Evolutionary conservation across 2,113 vertebrate species (phyloP).

Genomic region (Raja brachyura): DNA sequence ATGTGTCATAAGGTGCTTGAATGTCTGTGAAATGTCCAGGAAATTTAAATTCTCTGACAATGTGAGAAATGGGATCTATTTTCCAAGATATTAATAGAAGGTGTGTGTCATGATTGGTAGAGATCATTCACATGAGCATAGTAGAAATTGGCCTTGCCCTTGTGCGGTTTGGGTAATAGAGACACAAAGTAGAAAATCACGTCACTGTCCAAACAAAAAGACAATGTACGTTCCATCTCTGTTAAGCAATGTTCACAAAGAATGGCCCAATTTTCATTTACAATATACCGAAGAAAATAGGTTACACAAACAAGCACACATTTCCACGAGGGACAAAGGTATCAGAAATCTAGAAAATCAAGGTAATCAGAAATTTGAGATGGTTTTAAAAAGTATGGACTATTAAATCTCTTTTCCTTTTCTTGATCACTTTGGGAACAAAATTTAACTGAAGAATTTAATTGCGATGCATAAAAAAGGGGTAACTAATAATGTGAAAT

Average conservation of each 20-base stretch:
- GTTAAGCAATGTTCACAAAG: neutral
- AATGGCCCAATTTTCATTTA: conserved; percentile 9
- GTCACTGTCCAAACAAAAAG: neutral
- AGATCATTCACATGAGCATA: neutral
- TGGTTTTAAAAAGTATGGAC: neutral
- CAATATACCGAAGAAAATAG: conserved; percentile 8
- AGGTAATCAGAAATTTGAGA: conserved; percentile 25
- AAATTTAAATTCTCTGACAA: neutral
- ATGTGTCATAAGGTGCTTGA: neutral
- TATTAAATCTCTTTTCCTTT: conserved; percentile 12
- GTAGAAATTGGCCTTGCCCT: neutral
- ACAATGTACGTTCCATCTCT: neutral
- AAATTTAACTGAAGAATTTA: neutral
- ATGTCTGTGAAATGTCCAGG: neutral
- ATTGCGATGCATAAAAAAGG: neutral
- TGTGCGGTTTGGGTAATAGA: neutral
- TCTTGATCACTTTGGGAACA: neutral
- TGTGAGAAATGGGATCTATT: neutral
- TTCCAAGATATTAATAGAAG: neutral
- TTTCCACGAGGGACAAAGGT: neutral
- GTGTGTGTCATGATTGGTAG: neutral
- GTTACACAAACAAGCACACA: neutral
- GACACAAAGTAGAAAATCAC: neutral
- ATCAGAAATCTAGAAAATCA: neutral
- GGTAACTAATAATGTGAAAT: neutral